Evolutionary conservation across 2,113 vertebrate genomes (phyloP).

Genomic region (Plotosus lineatus): DNA sequence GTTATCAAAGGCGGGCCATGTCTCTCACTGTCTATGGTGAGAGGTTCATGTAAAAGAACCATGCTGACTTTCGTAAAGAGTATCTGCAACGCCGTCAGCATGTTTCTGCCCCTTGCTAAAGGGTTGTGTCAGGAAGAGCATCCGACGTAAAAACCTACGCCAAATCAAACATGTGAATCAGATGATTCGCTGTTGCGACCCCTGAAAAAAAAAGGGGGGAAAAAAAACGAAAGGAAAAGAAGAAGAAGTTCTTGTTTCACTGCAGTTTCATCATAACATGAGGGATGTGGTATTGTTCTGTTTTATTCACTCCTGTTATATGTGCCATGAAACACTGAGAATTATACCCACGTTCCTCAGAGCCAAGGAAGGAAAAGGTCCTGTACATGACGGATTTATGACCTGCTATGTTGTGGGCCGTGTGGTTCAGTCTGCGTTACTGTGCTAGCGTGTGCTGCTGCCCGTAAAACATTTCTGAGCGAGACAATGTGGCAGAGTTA

Average conservation of each 20-base stretch:
- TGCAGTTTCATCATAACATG: not conserved
- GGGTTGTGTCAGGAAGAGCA: too few species aligned
- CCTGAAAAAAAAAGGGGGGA: too few species aligned
- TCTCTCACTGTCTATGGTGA: too few species aligned
- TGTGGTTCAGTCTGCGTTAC: not conserved
- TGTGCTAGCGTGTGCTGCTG: not conserved
- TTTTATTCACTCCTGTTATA: not conserved
- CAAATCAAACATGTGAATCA: too few species aligned
- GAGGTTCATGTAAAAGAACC: too few species aligned
- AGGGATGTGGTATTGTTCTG: not conserved
- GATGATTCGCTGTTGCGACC: too few species aligned
- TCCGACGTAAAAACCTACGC: too few species aligned
- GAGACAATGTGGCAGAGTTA: not conserved
- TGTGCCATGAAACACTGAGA: not conserved
- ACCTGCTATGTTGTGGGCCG: not conserved
- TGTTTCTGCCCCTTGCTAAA: too few species aligned
- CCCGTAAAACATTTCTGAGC: not conserved
- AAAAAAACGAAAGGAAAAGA: too few species aligned
- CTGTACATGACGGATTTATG: not conserved
- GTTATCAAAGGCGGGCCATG: too few species aligned
- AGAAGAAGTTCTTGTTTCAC: not conserved
- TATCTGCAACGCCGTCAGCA: too few species aligned
- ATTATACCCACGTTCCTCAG: not conserved
- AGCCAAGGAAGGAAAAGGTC: not conserved
- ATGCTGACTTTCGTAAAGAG: too few species aligned